phyloP scores from a whole-genome alignment of 2,888 invertebrate species.

The Zeuzera pyrina region DNA sequence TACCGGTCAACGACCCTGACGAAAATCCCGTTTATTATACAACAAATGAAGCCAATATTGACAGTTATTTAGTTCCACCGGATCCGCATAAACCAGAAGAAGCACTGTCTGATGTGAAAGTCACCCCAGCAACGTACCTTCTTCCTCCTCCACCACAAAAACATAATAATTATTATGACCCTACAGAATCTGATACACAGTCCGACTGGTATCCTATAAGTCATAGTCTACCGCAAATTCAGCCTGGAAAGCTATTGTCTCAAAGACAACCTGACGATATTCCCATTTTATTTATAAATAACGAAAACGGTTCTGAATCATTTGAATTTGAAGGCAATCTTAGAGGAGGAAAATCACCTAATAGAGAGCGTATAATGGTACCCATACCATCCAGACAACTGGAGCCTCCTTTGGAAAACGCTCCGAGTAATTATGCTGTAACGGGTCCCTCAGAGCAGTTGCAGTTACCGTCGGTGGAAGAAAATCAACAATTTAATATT shows the following conservation, averaged over 20 bases:
- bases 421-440: slow-evolving; percentile 40
- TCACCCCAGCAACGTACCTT: slow-evolving; percentile 48
- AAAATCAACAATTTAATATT: slow-evolving; percentile 29
- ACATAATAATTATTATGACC: slow-evolving; percentile 32
- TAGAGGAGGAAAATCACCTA: slow-evolving; percentile 25
- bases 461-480: slow-evolving; percentile 48
- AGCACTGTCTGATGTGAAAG: slow-evolving; percentile 25
- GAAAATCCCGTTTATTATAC: slow-evolving; percentile 37
- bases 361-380: slow-evolving; percentile 18
- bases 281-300: slow-evolving; percentile 26
- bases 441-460: slow-evolving; percentile 54
- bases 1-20: slow-evolving; percentile 17
- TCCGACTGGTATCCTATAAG: slow-evolving; percentile 59
- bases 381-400: slow-evolving; percentile 41
- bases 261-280: slow-evolving; percentile 18
- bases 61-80: slow-evolving; percentile 48
- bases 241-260: slow-evolving; percentile 16
- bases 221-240: slow-evolving; percentile 22
- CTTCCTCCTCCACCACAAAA: slow-evolving; percentile 42
- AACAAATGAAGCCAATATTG: slow-evolving; percentile 31
- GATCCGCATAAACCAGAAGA: slow-evolving; percentile 36
- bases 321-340: slow-evolving; percentile 14
- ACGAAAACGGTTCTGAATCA: slow-evolving; percentile 17
- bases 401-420: slow-evolving; percentile 45
- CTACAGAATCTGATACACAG: slow-evolving; percentile 38